Evolutionary conservation across 2,113 vertebrate species (phyloP).

Genomic region (Chaenogobius annularis): DNA sequence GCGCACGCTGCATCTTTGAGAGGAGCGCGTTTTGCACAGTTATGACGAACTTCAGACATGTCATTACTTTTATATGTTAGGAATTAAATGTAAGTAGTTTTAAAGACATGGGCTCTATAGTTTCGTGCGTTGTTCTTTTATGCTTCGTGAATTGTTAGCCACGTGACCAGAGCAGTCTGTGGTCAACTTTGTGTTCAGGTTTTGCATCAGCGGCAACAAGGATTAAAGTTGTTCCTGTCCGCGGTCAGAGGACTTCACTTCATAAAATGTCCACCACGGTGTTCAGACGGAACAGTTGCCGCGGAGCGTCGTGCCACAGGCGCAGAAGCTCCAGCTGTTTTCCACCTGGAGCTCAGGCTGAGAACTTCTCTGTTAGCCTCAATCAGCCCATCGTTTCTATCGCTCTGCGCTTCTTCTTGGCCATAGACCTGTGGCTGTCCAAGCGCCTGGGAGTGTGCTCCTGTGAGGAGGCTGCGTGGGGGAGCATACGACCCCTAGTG

Average conservation of each 20-base stretch:
- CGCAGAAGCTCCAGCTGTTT: slow-evolving; percentile 76
- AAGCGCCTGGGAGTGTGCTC: slow-evolving; percentile 89
- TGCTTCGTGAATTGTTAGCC: slow-evolving; percentile 1
- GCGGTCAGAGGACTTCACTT: slow-evolving; percentile 16
- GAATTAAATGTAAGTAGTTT: not conserved
- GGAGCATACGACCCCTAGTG: slow-evolving; percentile 84
- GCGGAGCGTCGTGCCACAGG: slow-evolving; percentile 61
- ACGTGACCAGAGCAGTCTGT: slow-evolving; percentile 42
- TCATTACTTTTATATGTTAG: not conserved
- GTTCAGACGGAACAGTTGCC: slow-evolving; percentile 61
- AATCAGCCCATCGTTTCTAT: slow-evolving; percentile 87
- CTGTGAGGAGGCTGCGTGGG: slow-evolving; percentile 85
- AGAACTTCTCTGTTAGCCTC: slow-evolving; percentile 83
- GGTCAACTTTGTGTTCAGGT: slow-evolving; percentile 13
- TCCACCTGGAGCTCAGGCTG: slow-evolving; percentile 57
- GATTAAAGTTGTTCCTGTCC: not conserved
- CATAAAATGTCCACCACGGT: slow-evolving; percentile 61
- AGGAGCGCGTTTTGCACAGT: not conserved
- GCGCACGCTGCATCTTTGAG: not conserved
- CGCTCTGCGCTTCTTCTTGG: slow-evolving; percentile 85
- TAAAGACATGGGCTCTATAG: not conserved
- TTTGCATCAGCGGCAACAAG: slow-evolving; percentile 19
- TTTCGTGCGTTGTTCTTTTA: not conserved
- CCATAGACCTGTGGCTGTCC: slow-evolving; percentile 88
- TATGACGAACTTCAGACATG: not conserved